Evolutionary conservation across 2,113 vertebrate genomes (phyloP).

Genomic region (Psephotus haematonotus): DNA sequence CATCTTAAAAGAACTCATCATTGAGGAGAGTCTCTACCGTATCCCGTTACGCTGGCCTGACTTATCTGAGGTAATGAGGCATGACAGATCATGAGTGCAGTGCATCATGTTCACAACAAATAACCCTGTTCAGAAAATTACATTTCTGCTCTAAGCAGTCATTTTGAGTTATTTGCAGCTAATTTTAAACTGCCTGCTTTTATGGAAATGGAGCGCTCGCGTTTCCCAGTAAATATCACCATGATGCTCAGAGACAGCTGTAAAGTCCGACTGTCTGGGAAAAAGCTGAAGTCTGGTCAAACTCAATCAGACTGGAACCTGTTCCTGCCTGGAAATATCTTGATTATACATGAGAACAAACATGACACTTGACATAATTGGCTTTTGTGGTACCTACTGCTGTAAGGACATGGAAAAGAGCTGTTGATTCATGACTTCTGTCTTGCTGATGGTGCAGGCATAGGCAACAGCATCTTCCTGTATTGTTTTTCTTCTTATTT

Average conservation of each 20-base stretch:
- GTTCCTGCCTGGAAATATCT: conserved; percentile 14
- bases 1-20: not conserved
- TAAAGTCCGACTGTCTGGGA: not conserved
- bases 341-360: not conserved
- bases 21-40: not conserved
- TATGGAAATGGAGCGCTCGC: not conserved
- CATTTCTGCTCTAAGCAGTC: conserved; percentile 10
- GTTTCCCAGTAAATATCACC: not conserved
- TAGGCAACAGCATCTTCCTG: not conserved
- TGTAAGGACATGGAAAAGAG: not conserved
- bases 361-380: not conserved
- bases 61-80: conserved; percentile 26
- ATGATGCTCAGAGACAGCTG: not conserved
- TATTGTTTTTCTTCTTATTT: not conserved
- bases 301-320: conserved; percentile 25
- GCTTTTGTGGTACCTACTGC: not conserved
- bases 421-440: not conserved
- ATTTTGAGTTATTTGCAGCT: conserved; percentile 21
- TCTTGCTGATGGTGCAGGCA: not conserved
- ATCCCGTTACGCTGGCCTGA: not conserved
- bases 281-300: not conserved
- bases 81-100: conserved; percentile 29
- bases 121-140: conserved; percentile 18
- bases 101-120: conserved; percentile 14
- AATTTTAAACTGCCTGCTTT: conserved; percentile 23